Percentiles rank a stretch among this genome's conserved stretches.
Conservation (phyloP, 2,113 vertebrate species). For the Formicarius rufipectus region DNA sequence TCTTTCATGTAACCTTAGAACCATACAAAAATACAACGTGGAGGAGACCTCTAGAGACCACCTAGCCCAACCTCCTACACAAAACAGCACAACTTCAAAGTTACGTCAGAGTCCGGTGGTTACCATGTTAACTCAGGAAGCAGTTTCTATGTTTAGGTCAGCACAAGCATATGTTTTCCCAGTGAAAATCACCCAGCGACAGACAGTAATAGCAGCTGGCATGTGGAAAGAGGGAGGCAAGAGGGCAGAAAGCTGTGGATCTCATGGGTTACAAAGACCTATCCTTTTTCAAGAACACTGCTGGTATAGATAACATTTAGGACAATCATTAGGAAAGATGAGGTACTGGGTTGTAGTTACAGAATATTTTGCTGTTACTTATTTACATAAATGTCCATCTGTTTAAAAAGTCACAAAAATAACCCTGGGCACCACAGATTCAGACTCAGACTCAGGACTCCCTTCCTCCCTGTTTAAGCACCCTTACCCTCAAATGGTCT, state of each 20-base stretch:
- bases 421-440: background rate
- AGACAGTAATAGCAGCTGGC: background rate
- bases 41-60: slow-evolving; percentile 49
- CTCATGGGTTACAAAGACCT: background rate
- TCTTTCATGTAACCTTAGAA: background rate
- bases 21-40: background rate
- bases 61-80: background rate
- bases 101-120: background rate
- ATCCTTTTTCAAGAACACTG: background rate
- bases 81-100: background rate
- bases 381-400: slow-evolving; percentile 29
- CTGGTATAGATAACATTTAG: background rate
- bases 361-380: background rate
- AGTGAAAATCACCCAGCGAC: background rate
- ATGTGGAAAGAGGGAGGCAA: background rate
- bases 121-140: background rate
- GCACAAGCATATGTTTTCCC: background rate
- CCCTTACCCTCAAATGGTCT: background rate
- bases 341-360: background rate
- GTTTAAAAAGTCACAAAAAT: background rate
- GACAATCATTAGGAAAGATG: background rate
- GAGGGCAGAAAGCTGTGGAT: background rate
- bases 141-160: background rate
- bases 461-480: background rate
- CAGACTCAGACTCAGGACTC: background rate